Evolutionary conservation across 1,140 invertebrate species (phyloP).

Genomic region (Dolichoris vasculosae): DNA sequence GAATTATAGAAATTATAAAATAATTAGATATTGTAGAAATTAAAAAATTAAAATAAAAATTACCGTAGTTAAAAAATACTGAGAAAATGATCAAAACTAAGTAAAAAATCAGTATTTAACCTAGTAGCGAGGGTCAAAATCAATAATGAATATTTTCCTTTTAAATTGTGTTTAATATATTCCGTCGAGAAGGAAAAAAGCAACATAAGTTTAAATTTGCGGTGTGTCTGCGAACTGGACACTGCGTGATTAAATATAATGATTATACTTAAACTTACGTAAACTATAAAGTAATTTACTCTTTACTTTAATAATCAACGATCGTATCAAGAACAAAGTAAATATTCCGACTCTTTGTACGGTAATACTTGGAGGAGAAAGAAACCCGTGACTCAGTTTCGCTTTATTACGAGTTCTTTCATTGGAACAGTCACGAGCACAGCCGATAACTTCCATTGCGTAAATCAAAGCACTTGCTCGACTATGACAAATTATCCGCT

Average conservation of each 20-base stretch:
- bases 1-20: no score
- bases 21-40: no score
- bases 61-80: background rate
- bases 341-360: background rate
- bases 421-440: background rate
- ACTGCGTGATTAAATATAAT: no score
- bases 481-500: background rate
- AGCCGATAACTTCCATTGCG: background rate
- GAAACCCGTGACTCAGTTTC: background rate
- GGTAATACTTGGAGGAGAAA: background rate
- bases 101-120: background rate
- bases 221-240: no score
- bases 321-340: background rate
- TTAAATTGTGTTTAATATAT: background rate
- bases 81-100: no score
- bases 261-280: no score
- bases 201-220: no score
- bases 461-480: slow-evolving; percentile 6
- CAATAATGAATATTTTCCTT: background rate
- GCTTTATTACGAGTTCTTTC: background rate
- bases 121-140: background rate
- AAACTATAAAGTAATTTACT: no score
- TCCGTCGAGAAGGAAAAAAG: background rate
- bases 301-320: background rate
- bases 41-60: background rate